Percentiles rank a stretch among this genome's conserved stretches.
These are phyloP conservation scores for Pteruthius melanotis DNA, from an alignment of 2,113 vertebrate species.

Conservation along the genomic window DNA sequence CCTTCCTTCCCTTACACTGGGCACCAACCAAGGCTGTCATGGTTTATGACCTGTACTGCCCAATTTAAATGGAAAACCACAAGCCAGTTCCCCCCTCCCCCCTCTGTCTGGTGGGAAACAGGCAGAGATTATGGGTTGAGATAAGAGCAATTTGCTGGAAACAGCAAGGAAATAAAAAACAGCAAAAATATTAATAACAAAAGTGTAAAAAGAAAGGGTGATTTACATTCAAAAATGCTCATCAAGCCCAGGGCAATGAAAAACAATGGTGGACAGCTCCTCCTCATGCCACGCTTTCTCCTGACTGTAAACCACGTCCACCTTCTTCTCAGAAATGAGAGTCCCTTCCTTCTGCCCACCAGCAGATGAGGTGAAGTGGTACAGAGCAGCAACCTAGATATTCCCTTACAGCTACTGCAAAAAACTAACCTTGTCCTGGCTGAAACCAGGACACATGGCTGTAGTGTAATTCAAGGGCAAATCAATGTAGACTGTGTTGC, in stretches of 20 bases:
- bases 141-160: not conserved
- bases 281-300: not conserved
- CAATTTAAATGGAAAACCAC: not conserved
- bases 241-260: not conserved
- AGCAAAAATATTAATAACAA: not conserved
- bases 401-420: not conserved
- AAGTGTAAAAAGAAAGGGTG: not conserved
- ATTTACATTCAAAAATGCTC: not conserved
- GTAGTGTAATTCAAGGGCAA: not conserved
- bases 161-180: not conserved
- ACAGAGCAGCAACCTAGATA: not conserved
- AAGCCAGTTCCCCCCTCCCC: accelerated
- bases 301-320: accelerated
- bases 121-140: not conserved
- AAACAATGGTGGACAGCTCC: not conserved
- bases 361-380: not conserved
- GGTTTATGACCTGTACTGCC: not conserved
- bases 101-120: not conserved
- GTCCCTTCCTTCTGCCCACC: not conserved
- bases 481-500: not conserved
- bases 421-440: not conserved
- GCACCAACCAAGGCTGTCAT: not conserved
- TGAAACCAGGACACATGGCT: not conserved
- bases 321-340: not conserved
- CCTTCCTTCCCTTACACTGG: not conserved